These are phyloP conservation scores for Arenaria interpres DNA, from an alignment of 2,113 vertebrate species.

Conservation along the genomic window DNA sequence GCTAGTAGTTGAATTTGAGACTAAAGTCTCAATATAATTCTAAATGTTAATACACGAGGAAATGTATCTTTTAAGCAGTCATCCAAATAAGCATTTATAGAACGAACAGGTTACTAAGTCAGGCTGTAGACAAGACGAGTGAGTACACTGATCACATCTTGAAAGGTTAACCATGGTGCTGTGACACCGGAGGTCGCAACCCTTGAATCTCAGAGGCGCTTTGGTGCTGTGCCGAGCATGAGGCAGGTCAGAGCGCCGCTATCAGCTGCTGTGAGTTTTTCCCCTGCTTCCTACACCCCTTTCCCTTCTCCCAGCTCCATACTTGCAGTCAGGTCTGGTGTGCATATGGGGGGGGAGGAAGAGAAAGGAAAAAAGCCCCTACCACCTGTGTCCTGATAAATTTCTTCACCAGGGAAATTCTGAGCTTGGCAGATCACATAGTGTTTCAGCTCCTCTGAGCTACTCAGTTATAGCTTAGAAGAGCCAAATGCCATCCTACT, in stretches of 20 bases:
- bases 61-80: neutral
- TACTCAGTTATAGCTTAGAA: neutral
- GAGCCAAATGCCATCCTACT: neutral
- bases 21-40: neutral
- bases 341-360: neutral
- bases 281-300: neutral
- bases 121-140: neutral
- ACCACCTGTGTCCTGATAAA: neutral
- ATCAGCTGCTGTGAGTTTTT: neutral
- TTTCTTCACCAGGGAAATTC: neutral
- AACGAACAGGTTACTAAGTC: neutral
- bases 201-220: neutral
- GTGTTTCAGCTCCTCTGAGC: slow-evolving; percentile 7
- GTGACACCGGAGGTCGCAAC: neutral
- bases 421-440: neutral
- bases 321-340: neutral
- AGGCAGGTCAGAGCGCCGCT: neutral
- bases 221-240: neutral
- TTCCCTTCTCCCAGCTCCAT: neutral
- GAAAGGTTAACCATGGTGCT: neutral
- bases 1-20: neutral
- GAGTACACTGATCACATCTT: neutral
- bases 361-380: neutral
- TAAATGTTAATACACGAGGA: neutral
- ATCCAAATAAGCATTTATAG: neutral